Conservation (phyloP, 2,113 vertebrate genomes). For the Paedocypris sp. region DNA sequence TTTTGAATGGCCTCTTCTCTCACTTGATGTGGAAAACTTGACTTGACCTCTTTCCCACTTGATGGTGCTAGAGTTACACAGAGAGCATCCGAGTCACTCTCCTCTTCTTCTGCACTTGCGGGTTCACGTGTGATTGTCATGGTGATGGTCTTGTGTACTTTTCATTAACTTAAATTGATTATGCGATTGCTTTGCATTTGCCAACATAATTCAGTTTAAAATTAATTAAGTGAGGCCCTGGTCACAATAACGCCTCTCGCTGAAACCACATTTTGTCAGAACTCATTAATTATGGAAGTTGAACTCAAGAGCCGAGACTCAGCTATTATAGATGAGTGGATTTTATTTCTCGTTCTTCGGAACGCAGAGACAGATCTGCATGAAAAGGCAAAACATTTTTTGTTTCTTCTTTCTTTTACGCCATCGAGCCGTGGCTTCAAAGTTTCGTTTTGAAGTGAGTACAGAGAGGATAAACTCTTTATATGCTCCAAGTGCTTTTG, state of each 20-base stretch:
- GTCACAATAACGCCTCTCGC: not conserved
- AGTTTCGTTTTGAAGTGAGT: not conserved
- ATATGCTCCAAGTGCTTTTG: not conserved
- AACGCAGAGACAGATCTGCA: not conserved
- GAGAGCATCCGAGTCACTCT: not conserved
- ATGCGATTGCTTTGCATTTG: slow-evolving; percentile 6
- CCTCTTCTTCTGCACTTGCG: slow-evolving; percentile 7
- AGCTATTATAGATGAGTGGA: not conserved
- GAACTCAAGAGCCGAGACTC: slow-evolving; percentile 13
- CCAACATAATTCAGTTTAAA: not conserved
- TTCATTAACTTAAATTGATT: slow-evolving; percentile 21
- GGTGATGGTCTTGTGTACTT: slow-evolving; percentile 14
- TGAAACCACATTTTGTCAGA: slow-evolving; percentile 9
- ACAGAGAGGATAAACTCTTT: not conserved
- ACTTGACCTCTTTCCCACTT: slow-evolving; percentile 42
- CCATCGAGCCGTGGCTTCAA: not conserved
- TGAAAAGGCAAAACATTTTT: not conserved
- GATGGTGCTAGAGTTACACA: slow-evolving; percentile 59
- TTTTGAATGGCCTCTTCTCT: not conserved
- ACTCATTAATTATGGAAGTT: slow-evolving; percentile 10
- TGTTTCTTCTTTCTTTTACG: not conserved
- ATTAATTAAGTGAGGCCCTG: slow-evolving; percentile 12
- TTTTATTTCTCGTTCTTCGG: slow-evolving; percentile 6
- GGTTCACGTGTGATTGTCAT: slow-evolving; percentile 7
- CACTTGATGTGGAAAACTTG: no score